phyloP scores from a whole-genome alignment of 2,797 vertebrate genomes.

The Galaxias olidus region DNA sequence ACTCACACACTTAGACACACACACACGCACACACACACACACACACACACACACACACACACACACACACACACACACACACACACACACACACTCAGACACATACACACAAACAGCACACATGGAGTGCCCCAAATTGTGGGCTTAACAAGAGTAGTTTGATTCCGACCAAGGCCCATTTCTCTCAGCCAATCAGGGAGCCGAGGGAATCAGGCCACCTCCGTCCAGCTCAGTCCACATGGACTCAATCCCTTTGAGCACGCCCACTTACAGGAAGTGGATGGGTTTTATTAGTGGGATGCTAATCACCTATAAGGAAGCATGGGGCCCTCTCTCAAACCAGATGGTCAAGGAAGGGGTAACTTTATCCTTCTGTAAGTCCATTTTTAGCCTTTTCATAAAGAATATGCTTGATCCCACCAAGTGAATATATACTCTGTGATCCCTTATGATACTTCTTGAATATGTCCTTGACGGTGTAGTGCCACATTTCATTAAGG shows the following conservation, averaged over 20 bases:
- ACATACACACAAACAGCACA: not conserved
- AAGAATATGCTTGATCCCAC: too few species aligned
- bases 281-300: not conserved
- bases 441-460: too few species aligned
- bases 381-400: too few species aligned
- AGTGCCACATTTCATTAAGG: too few species aligned
- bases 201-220: slow-evolving; percentile 47
- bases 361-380: too few species aligned
- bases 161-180: slow-evolving; percentile 3
- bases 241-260: slow-evolving; percentile 22
- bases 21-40: slow-evolving; percentile 22
- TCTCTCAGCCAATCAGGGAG: slow-evolving; percentile 37
- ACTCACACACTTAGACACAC: slow-evolving; percentile 20
- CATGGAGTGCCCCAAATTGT: slow-evolving; percentile 8
- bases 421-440: too few species aligned
- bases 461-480: too few species aligned
- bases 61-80: slow-evolving; percentile 6
- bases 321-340: not conserved
- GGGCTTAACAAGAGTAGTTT: not conserved
- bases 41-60: slow-evolving; percentile 15
- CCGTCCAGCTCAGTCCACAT: slow-evolving; percentile 37
- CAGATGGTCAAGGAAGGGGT: too few species aligned
- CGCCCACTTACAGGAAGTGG: slow-evolving; percentile 20
- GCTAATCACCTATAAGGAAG: not conserved
- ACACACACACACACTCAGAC: slow-evolving; percentile 3